Evolutionary conservation across 2,888 invertebrate species (phyloP).

Genomic region (Axea sp.): DNA sequence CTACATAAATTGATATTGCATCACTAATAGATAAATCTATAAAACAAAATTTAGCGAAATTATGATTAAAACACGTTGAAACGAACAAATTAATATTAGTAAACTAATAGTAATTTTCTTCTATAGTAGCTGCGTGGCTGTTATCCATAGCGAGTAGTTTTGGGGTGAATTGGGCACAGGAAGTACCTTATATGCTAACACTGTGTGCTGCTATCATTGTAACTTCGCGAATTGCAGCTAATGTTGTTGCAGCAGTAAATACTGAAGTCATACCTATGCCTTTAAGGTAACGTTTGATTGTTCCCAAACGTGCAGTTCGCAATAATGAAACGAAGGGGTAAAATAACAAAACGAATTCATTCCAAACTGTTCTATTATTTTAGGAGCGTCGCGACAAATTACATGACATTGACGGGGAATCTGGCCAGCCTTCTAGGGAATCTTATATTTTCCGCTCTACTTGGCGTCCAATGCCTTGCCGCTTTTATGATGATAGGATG

Average conservation of each 20-base stretch:
- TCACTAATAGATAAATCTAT: no score
- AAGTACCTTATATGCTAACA: conserved; percentile 73
- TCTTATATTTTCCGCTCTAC: conserved; percentile 71
- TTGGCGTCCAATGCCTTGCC: conserved; percentile 70
- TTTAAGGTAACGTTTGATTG: conserved; percentile 72
- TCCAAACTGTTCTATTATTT: conserved; percentile 19
- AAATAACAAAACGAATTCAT: conserved; percentile 23
- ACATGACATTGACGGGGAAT: conserved; percentile 73
- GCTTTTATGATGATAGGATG: conserved; percentile 72
- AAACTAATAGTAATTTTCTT: conserved; percentile 55
- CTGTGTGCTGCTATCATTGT: conserved; percentile 72
- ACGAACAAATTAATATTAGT: conserved; percentile 22
- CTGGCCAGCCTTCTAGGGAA: conserved; percentile 74
- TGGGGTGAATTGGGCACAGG: conserved; percentile 74
- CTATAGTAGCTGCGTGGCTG: conserved; percentile 69
- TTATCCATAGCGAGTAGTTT: conserved; percentile 72
- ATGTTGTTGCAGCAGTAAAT: conserved; percentile 73
- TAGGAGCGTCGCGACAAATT: conserved; percentile 70
- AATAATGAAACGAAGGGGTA: conserved; percentile 15
- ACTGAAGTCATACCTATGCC: conserved; percentile 72
- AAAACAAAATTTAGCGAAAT: no score
- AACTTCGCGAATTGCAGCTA: conserved; percentile 72
- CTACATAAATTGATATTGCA: no score
- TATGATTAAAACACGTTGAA: background rate
- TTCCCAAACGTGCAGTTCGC: conserved; percentile 27